phyloP scores from a whole-genome alignment of 1,140 invertebrate genomes.

The Drosophila leontia region DNA sequence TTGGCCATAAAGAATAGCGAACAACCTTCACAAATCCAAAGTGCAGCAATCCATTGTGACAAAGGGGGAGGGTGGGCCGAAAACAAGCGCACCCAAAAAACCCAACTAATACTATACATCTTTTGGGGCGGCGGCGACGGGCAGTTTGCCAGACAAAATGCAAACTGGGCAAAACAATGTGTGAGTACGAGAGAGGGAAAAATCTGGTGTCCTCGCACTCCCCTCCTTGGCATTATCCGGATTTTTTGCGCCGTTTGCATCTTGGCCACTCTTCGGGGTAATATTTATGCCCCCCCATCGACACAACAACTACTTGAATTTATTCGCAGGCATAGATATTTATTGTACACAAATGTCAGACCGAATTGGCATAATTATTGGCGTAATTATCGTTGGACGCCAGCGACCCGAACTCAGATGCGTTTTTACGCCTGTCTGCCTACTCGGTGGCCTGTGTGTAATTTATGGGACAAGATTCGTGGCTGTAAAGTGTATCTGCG shows the following conservation, averaged over 20 bases:
- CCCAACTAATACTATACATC: slow-evolving; percentile 21
- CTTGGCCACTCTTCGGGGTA: slow-evolving; percentile 45
- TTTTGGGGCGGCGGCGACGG: slow-evolving; percentile 20
- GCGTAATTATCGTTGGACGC: slow-evolving; percentile 61
- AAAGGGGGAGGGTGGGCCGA: not conserved
- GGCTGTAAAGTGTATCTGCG: slow-evolving; percentile 17
- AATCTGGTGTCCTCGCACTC: slow-evolving; percentile 3
- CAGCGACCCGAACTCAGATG: slow-evolving; percentile 37
- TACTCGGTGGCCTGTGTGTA: slow-evolving; percentile 50
- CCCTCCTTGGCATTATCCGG: slow-evolving; percentile 24
- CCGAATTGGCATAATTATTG: slow-evolving; percentile 78
- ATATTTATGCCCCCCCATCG: slow-evolving; percentile 56
- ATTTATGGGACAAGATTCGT: slow-evolving; percentile 59
- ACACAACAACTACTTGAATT: slow-evolving; percentile 35
- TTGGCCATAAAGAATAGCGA: slow-evolving; percentile 43
- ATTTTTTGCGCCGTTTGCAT: slow-evolving; percentile 57
- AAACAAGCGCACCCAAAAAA: slow-evolving; percentile 23
- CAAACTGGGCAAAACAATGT: slow-evolving; percentile 40
- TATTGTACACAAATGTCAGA: slow-evolving; percentile 68
- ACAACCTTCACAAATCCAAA: slow-evolving; percentile 44
- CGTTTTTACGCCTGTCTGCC: slow-evolving; percentile 73
- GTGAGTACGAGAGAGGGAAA: slow-evolving; percentile 14
- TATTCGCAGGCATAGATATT: slow-evolving; percentile 45
- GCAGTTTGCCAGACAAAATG: slow-evolving; percentile 54
- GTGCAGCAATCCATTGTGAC: slow-evolving; percentile 50